Base-by-base conservation (phyloP, 2,888 invertebrate species). In the Patella ulyssiponensis region DNA sequence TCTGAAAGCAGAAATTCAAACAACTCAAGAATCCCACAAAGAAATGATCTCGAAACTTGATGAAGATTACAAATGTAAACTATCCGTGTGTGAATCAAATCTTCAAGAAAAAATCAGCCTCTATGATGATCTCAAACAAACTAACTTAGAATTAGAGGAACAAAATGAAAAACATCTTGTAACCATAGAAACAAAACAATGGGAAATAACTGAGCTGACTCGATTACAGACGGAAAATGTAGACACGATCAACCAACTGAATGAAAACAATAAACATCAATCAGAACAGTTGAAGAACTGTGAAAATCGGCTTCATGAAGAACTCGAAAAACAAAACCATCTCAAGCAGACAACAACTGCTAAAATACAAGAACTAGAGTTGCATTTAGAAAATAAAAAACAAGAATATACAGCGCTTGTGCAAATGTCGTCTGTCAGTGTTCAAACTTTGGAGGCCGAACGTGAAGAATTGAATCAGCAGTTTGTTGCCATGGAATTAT, bases 381-480 rank as follows among this genome's bases (percentile, higher is more conserved):
- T 23, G 7, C 70, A 54, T 12, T 58, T 79, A 52, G 77, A 75
- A 20, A 70, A 73, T 27, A 80, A 78, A 53, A 75, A 80, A 75
- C 81, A 83, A n/a, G 71, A 73, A 5, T 71, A 83, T 33, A 33
- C 64, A 51, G 71, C 72, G 44, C 72, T 77, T 70, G 53, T 80
- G 11, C 69, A 75, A 14, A 51, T 17, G n/a, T 23, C 82, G 2
- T 58, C 71, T 5, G 79, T 76, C 58, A 83, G 82, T 14, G 82
- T 82, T 53, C 76, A 79, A 44, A 33, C 77, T 12, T 58, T 80
- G 12, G 80, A 82, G 23, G 69, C 77, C 58, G 82, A 84, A 52
- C 14, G 81, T 5, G 83, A 83, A 58, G 83, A 79, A 54, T 69
- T 82, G 44, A 79, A 79, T 27, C 74, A 78, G n/a, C 79, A 82